phyloP scores from a whole-genome alignment of 1,140 invertebrate species.

The Whitmania pigra region DNA sequence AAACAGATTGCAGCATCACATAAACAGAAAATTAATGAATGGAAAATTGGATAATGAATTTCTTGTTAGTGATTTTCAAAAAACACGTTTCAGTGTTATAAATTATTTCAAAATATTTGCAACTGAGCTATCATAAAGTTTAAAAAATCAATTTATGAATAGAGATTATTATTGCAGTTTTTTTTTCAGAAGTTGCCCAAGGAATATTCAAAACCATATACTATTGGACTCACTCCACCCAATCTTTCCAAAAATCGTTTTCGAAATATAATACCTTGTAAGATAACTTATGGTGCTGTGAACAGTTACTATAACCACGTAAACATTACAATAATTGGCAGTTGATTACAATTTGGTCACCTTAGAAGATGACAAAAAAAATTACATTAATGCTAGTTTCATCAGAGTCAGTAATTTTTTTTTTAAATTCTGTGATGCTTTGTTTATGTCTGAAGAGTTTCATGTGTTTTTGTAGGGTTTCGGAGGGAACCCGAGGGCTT shows the following conservation, averaged over 20 bases:
- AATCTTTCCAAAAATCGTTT: background rate
- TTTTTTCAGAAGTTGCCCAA: background rate
- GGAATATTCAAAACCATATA: background rate
- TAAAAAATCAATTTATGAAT: no score
- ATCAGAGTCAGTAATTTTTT: background rate
- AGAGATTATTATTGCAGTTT: background rate
- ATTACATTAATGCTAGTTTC: conserved; percentile 11
- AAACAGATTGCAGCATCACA: background rate
- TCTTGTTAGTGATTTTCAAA: background rate
- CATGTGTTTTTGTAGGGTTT: background rate
- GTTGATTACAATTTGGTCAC: background rate
- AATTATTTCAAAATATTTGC: background rate
- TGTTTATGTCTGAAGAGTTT: background rate
- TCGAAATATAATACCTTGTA: conserved; percentile 3
- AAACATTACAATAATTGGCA: background rate
- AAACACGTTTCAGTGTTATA: background rate
- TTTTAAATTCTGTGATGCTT: background rate
- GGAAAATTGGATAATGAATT: background rate
- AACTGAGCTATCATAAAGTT: background rate
- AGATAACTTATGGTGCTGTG: background rate
- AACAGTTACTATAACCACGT: background rate
- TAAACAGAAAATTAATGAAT: background rate
- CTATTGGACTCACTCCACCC: background rate
- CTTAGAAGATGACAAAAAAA: background rate
- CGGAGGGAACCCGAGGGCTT: background rate